Base-by-base conservation (phyloP, 2,113 vertebrate genomes). In the Sylvia atricapilla region DNA sequence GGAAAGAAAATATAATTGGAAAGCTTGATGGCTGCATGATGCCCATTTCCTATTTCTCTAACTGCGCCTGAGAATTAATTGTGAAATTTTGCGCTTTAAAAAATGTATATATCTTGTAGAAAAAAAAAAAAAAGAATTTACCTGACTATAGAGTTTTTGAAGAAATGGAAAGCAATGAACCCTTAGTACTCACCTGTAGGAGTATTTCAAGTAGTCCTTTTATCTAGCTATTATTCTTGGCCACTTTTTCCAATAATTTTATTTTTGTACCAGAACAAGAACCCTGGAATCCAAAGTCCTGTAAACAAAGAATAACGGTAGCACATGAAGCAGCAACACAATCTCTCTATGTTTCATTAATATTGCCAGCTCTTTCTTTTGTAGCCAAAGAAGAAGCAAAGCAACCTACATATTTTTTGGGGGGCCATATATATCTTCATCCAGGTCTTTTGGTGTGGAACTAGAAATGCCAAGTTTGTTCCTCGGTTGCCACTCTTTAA, bases 1-100 rank as follows among this genome's bases (percentile, higher is more conserved):
- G 39, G n/a, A 53, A 64, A 87, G 82, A 90, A 93, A 90, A 93
- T 67, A 74, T 60, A 91, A 92, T 52, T 28, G 16, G 63, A 92
- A 94, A 27, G 14, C 35, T 86, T 79, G 50, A 39, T 79, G 94
- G 43, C 53, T 90, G 22, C 41, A 41, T 78, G 69, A 73, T 53
- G 46, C 20, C 22, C 43, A 52, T 88, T 92, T 94, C 70, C 88
- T 75, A 49, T 93, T 94, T 86, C 58, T 53, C 37, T 84, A 73
- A 35, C 63, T 91, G 41, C 28, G 67, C 11, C 8, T 46, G 50
- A 72, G 58, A 95, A 25, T 55, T 86, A 80, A 74, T 60, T 59
- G 33, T 23, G 46, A 62, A 68, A 82, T 84, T 93, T 50, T 76
- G 19, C 27, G 20, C 64, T 79, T 27, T 7, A 58, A 27, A 11